Evolutionary conservation across 2,888 invertebrate species (phyloP).

Genomic region (Melinaea marsaeus): DNA sequence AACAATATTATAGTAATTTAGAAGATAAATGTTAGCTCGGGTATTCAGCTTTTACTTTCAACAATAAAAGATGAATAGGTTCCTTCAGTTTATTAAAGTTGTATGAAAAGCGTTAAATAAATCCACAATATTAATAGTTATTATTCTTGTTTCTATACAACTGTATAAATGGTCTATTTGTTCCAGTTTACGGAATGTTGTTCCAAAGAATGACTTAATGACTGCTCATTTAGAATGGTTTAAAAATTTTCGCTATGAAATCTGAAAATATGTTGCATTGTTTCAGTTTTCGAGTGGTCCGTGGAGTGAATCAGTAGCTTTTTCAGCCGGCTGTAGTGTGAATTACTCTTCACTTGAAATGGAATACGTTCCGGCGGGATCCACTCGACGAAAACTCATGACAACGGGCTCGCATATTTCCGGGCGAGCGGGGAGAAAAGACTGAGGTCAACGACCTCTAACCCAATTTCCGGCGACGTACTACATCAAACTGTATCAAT

Average conservation of each 20-base stretch:
- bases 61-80: no score
- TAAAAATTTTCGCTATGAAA: conserved; percentile 1
- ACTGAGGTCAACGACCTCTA: conserved; percentile 40
- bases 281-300: conserved; percentile 5
- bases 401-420: conserved; percentile 24
- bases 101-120: conserved; percentile 17
- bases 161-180: conserved; percentile 22
- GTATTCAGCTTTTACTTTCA: no score
- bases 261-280: conserved; percentile 8
- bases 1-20: no score
- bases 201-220: conserved; percentile 12
- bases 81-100: no score
- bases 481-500: conserved; percentile 2
- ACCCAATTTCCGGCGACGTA: conserved; percentile 15
- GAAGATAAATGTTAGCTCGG: no score
- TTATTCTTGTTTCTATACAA: conserved; percentile 11
- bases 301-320: conserved; percentile 27
- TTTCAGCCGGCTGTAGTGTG: conserved; percentile 27
- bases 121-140: background rate
- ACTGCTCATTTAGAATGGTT: conserved; percentile 9
- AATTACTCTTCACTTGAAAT: conserved; percentile 31
- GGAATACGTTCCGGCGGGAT: conserved; percentile 28
- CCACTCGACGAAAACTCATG: conserved; percentile 27
- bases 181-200: conserved; percentile 4
- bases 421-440: conserved; percentile 24